Evolutionary conservation across 2,888 invertebrate species (phyloP).

Genomic region (Physocephala rufipes): DNA sequence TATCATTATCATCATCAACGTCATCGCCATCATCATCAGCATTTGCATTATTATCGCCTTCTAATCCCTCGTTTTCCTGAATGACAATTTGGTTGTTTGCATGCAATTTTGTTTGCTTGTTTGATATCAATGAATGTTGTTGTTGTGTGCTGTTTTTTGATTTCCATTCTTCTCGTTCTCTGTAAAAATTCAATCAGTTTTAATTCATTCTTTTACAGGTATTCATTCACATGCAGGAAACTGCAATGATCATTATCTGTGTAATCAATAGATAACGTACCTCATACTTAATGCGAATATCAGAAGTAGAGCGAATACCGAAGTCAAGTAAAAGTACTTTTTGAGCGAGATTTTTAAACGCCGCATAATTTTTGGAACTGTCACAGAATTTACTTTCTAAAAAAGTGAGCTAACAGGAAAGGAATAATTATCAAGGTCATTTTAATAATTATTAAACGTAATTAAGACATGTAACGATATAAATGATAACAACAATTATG

Average conservation of each 20-base stretch:
- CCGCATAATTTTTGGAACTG: conserved; percentile 66
- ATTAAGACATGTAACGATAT: no score
- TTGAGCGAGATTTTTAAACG: conserved; percentile 70
- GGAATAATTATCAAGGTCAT: no score
- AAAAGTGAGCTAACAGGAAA: conserved; percentile 28
- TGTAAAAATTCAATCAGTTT: conserved; percentile 40
- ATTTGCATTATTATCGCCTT: neutral
- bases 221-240: neutral
- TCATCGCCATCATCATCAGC: conserved; percentile 27
- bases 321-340: conserved; percentile 69
- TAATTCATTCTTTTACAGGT: neutral
- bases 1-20: conserved; percentile 29
- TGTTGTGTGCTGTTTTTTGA: conserved; percentile 47
- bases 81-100: conserved; percentile 28
- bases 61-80: neutral
- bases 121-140: conserved; percentile 39
- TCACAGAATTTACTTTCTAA: no score
- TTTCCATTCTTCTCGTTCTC: conserved; percentile 64
- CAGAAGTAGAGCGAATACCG: conserved; percentile 68
- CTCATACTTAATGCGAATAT: conserved; percentile 69
- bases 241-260: neutral
- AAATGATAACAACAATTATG: conserved; percentile 8
- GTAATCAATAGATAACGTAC: conserved; percentile 56
- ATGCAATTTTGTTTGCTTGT: conserved; percentile 43
- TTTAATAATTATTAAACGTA: no score